A percentile compares a stretch with the other conserved stretches of the same genome.
Evolutionary conservation across 2,113 vertebrate genomes (phyloP).

Genomic region (Platycercus adscitus): DNA sequence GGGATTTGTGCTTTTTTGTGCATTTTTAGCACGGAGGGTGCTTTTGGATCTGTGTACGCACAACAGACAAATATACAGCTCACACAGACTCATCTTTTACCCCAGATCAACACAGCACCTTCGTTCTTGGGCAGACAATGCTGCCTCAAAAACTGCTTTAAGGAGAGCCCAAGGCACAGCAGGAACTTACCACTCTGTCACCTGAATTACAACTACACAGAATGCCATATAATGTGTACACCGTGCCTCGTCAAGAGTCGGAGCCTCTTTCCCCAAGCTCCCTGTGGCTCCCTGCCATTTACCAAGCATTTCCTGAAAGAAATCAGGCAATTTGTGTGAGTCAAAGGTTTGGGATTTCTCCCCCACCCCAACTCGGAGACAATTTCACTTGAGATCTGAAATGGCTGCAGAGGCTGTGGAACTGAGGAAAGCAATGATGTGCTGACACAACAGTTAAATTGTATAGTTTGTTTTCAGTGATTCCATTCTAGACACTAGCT

Average conservation of each 20-base stretch:
- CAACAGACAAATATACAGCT: background rate
- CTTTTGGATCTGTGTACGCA: background rate
- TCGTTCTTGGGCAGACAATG: background rate
- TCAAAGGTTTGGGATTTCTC: background rate
- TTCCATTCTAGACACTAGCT: background rate
- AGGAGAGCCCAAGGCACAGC: conserved; percentile 8
- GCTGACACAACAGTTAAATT: background rate
- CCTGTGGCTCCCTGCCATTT: conserved; percentile 10
- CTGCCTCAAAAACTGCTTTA: background rate
- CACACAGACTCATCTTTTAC: background rate
- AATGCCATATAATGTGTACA: conserved; percentile 3
- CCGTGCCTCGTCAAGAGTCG: background rate
- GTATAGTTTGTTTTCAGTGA: background rate
- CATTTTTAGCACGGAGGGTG: background rate
- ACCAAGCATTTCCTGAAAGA: background rate
- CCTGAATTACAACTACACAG: background rate
- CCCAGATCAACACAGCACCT: background rate
- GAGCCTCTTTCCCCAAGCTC: background rate
- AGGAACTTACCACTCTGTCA: conserved; percentile 6
- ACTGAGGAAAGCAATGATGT: background rate
- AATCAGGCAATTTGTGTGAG: background rate
- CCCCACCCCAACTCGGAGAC: background rate
- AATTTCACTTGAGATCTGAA: background rate
- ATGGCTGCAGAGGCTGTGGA: background rate
- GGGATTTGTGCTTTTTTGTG: accelerated